A percentile compares a stretch with the other conserved stretches of the same genome.
phyloP scores from a whole-genome alignment of 1,140 invertebrate genomes.

The Cephus cinctus region DNA sequence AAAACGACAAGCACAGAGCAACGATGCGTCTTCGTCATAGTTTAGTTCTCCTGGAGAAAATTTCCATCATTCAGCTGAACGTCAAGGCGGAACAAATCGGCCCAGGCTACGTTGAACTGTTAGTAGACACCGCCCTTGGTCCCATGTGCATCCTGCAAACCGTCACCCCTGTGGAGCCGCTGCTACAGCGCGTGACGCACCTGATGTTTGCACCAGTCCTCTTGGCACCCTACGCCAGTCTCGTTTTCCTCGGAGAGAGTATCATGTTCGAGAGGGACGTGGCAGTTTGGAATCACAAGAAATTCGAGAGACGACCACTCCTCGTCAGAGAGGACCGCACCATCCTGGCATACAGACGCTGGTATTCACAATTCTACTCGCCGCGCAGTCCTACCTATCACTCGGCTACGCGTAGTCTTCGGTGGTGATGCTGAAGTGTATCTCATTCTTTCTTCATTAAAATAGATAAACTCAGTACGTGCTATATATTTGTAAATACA shows the following conservation, averaged over 20 bases:
- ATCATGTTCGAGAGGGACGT: conserved; percentile 85
- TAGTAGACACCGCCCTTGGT: conserved; percentile 62
- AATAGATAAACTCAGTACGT: too few species aligned
- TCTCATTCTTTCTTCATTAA: neutral
- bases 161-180: conserved; percentile 77
- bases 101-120: conserved; percentile 74
- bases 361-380: conserved; percentile 88
- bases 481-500: too few species aligned
- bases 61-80: conserved; percentile 56
- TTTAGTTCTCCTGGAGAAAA: conserved; percentile 57
- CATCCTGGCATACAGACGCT: conserved; percentile 71
- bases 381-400: conserved; percentile 68
- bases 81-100: conserved; percentile 72
- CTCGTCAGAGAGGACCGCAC: conserved; percentile 75
- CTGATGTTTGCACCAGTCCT: conserved; percentile 66
- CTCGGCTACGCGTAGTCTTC: conserved; percentile 38
- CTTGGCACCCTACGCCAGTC: conserved; percentile 64
- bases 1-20: conserved; percentile 60
- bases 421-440: conserved; percentile 32
- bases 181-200: conserved; percentile 78
- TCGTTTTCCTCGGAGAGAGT: conserved; percentile 71
- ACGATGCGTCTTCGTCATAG: conserved; percentile 61
- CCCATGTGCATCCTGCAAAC: conserved; percentile 71
- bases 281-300: conserved; percentile 86
- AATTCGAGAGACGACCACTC: conserved; percentile 68